Percentiles rank a stretch among this genome's conserved stretches.
These are phyloP conservation scores for Cephalotes varians DNA, from an alignment of 2,888 invertebrate genomes.

Conservation along the genomic window DNA sequence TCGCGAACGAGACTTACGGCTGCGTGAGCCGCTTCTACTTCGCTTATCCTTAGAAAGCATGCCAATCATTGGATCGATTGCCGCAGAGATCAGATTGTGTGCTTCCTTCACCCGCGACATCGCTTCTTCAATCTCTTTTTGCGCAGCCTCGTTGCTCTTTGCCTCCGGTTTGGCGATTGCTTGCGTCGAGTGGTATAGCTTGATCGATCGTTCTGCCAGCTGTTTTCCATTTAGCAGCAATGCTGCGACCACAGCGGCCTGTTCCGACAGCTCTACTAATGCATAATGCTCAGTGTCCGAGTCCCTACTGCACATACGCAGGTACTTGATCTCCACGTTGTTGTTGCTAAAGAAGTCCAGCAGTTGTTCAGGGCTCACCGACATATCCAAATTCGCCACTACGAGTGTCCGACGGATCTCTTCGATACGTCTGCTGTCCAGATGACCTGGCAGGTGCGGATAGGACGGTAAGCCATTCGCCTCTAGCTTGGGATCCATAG, in stretches of 20 bases:
- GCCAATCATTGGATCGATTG: slow-evolving; percentile 96
- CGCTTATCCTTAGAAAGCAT: slow-evolving; percentile 95
- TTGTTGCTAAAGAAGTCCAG: slow-evolving; percentile 94
- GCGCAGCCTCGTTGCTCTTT: slow-evolving; percentile 97
- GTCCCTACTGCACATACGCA: slow-evolving; percentile 95
- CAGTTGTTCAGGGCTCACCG: slow-evolving; percentile 92
- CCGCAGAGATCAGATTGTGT: slow-evolving; percentile 97
- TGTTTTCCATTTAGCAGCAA: slow-evolving; percentile 93
- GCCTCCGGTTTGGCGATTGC: slow-evolving; percentile 97
- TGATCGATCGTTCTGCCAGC: slow-evolving; percentile 90
- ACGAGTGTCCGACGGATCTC: slow-evolving; percentile 98
- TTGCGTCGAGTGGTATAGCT: slow-evolving; percentile 96
- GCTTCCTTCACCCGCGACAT: slow-evolving; percentile 99
- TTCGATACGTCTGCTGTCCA: slow-evolving; percentile 96
- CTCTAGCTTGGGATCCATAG: slow-evolving; percentile 95
- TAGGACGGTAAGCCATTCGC: slow-evolving; percentile 94
- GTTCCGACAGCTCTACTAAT: slow-evolving; percentile 97
- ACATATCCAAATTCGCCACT: slow-evolving; percentile 91
- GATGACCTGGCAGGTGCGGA: slow-evolving; percentile 95
- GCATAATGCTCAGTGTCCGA: slow-evolving; percentile 92
- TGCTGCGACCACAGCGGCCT: slow-evolving; percentile 94
- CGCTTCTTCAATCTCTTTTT: slow-evolving; percentile 98
- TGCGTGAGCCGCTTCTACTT: slow-evolving; percentile 87
- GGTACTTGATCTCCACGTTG: slow-evolving; percentile 96
- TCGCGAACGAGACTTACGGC: slow-evolving; percentile 88